phyloP scores from a whole-genome alignment of 2,888 invertebrate species.

The Drosophila koepferae region DNA sequence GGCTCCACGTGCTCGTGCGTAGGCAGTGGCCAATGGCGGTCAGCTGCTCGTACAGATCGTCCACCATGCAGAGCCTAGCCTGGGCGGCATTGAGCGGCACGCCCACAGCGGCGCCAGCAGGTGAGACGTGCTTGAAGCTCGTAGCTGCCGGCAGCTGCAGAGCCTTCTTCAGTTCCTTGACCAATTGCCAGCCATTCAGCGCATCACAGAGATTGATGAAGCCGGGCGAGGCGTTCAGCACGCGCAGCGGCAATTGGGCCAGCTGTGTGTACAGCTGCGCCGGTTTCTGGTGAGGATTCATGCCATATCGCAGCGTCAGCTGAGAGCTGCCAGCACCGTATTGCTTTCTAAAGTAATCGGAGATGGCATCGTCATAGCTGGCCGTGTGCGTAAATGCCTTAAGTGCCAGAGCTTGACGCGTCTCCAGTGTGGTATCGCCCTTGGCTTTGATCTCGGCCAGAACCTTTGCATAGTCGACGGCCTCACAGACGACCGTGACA shows the following conservation, averaged over 20 bases:
- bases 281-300: constrained; percentile 99
- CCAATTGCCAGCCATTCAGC: constrained; percentile 98
- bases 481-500: constrained; percentile 97
- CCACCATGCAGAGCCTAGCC: constrained; percentile 97
- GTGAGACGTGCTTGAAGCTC: constrained; percentile 99
- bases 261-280: constrained; percentile 95
- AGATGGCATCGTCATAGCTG: constrained; percentile 96
- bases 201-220: constrained; percentile 99
- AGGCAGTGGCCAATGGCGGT: constrained; percentile 95
- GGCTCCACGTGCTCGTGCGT: constrained; percentile 98
- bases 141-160: constrained; percentile 95
- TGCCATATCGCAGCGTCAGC: constrained; percentile 95
- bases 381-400: constrained; percentile 99
- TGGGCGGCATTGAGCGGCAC: constrained; percentile 91
- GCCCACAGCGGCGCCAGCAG: constrained; percentile 98
- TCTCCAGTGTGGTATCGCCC: constrained; percentile 90
- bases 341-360: constrained; percentile 97
- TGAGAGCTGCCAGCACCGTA: constrained; percentile 92
- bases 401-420: constrained; percentile 89
- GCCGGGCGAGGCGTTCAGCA: constrained; percentile 97
- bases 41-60: constrained; percentile 90
- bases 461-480: constrained; percentile 92
- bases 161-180: constrained; percentile 93
- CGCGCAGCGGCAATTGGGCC: constrained; percentile 92
- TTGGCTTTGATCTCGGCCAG: constrained; percentile 89